A percentile compares a stretch with the other conserved stretches of the same genome.
Conservation (phyloP, 2,888 invertebrate genomes). For the Ormyrus nitidulus region DNA sequence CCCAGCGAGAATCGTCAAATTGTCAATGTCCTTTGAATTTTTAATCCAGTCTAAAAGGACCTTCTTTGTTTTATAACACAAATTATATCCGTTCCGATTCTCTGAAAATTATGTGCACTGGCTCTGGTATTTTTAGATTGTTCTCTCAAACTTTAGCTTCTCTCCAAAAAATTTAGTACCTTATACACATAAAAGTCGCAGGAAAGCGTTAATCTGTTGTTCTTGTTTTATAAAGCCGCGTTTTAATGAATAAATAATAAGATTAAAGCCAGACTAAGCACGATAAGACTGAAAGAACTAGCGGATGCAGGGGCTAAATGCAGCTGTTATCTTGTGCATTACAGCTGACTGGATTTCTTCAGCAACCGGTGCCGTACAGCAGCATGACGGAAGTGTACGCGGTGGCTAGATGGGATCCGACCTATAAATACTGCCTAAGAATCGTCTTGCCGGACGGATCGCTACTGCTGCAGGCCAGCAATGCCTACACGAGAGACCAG, state of each 20-base stretch:
- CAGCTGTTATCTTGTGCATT: conserved; percentile 64
- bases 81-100: too few species aligned
- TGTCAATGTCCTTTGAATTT: too few species aligned
- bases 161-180: neutral
- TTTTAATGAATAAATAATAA: neutral
- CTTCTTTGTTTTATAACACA: too few species aligned
- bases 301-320: neutral
- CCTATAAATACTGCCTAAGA: conserved; percentile 87
- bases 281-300: neutral
- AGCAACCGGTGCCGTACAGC: conserved; percentile 82
- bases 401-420: conserved; percentile 86
- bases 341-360: conserved; percentile 82
- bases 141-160: neutral
- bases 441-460: conserved; percentile 87
- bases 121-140: too few species aligned
- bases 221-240: neutral
- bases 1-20: too few species aligned
- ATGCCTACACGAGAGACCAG: conserved; percentile 88
- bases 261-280: neutral
- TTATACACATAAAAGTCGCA: neutral
- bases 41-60: too few species aligned
- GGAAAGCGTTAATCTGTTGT: neutral
- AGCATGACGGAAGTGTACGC: conserved; percentile 87
- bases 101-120: too few species aligned
- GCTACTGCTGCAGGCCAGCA: conserved; percentile 84